Base-by-base conservation (phyloP, 2,113 vertebrate genomes). In the Atrichornis clamosus region DNA sequence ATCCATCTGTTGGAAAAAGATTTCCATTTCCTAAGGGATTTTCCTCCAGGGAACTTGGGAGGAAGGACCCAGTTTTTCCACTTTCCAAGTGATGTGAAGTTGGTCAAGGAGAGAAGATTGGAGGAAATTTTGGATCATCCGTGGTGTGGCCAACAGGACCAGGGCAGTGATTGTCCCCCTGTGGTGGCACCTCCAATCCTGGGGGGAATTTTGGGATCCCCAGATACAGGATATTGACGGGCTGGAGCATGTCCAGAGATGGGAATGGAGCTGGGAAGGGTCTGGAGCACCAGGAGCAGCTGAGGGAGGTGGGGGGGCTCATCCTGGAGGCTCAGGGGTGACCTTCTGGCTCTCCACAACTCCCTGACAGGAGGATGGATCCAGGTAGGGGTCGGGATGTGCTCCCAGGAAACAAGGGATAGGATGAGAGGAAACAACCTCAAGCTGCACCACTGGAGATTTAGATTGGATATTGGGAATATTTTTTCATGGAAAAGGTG, bases 51-150 rank as follows among this genome's bases (percentile, higher is more conserved):
- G 60, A 2, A 35, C 13, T 8, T 15, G 27, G 24, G 37, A 73
- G 13, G 42, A 55, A 35, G 14, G 28, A 47, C 12, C 8, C 46
- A n/a, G 16, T 17, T 27, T 49, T 86, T 53, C 35, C 2, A 1
- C 27, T 44, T 55, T 27, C 13, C 35, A 62, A 49, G 58, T 1
- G 0, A 17, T 0, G 1, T 17, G 41, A 53, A 81, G 35, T 44
- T 1, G 4, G 8, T 73, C 55, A 27, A 37, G 55, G 19, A 37
- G 42, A 62, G 55, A 49, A 80, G 18, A 24, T 3, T 24, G 56
- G 17, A 58, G 41, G 32, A 35, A 19, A 41, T n/a, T 82, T 41
- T 59, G 16, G 35, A 19, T 33, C 7, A 8, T 17, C 22, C 18
- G 27, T 6, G 12, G 20, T 16, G 78, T 46, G 28, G 35, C 50